Conservation (phyloP, 2,113 vertebrate genomes). For the Corythaixoides concolor region DNA sequence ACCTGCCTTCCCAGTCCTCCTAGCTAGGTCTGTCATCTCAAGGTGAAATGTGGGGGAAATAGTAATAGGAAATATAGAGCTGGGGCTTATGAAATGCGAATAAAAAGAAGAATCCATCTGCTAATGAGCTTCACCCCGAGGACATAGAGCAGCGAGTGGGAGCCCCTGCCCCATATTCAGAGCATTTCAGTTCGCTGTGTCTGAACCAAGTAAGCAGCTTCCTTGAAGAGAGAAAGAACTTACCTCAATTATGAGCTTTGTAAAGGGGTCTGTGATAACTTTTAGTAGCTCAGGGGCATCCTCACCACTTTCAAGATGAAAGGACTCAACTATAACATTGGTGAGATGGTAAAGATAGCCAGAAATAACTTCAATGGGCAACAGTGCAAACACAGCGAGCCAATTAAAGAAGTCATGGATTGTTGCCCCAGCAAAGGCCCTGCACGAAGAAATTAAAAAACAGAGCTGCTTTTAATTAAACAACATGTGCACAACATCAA, state of each 20-base stretch:
- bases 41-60: not conserved
- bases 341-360: slow-evolving; percentile 87
- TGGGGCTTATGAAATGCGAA: not conserved
- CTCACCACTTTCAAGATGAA: slow-evolving; percentile 86
- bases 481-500: not conserved
- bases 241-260: slow-evolving; percentile 92
- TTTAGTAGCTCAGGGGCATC: slow-evolving; percentile 91
- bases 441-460: slow-evolving; percentile 16
- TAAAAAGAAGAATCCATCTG: not conserved
- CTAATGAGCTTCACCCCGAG: not conserved
- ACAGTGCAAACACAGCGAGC: slow-evolving; percentile 87
- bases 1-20: not conserved
- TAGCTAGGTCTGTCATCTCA: not conserved
- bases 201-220: not conserved
- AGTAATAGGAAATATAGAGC: not conserved
- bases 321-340: slow-evolving; percentile 78
- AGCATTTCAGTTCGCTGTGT: not conserved
- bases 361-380: slow-evolving; percentile 87
- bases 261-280: slow-evolving; percentile 94
- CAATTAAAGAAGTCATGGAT: slow-evolving; percentile 98
- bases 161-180: not conserved
- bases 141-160: not conserved
- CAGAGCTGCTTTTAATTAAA: not conserved
- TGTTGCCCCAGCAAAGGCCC: slow-evolving; percentile 93
- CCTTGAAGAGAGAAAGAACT: not conserved